Evolutionary conservation across 2,797 vertebrate genomes (phyloP), one percentile per base, ranked within the genome.

Genomic region (Schizopygopsis malacanthus): DNA sequence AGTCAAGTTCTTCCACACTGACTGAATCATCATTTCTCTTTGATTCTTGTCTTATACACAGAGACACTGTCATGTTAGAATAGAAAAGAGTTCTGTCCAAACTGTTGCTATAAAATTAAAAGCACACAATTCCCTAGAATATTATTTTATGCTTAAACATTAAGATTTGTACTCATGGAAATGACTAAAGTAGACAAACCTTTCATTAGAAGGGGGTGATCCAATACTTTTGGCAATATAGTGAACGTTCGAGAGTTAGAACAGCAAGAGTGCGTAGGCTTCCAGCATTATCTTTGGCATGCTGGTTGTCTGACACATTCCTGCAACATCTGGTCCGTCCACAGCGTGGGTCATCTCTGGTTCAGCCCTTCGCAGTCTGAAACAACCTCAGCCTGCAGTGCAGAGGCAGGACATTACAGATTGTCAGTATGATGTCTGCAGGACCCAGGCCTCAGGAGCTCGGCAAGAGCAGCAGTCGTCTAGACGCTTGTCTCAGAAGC

Each of bases 251-350:
- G 12, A 67, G n/a, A 50, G 41, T 67, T 50, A 63, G 87, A 37
- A 87, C 54, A 18, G 63, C 59, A 78, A 84, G 76, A 89, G 54
- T 86, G 67, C 54, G 33, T 6, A 78, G 91, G 86, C 52, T 79
- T 88, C 52, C 76, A 50, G 82, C 79, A 83, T 92, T 93, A 79
- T 89, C 81, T 89, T 89, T 91, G 90, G 86, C 88, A 73, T 89
- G 82, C 85, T 86, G 71, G 39, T 54, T 82, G 72, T 79, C 81
- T 79, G 88, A 91, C 83, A 71, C 84, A 92, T 91, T 91, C 87
- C 91, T 89, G 86, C 71, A 82, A 88, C 63, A 88, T 87, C 85
- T 90, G 82, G 83, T 91, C 75, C 88, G 41, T 45, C 12, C 61
- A 69, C 22, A 65, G 75, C 41, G 9, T 4, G 39, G 83, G 77